Percentiles rank a stretch among this genome's conserved stretches.
Evolutionary conservation across 1,140 invertebrate genomes (phyloP).

Genomic region (Heterodera schachtii): DNA sequence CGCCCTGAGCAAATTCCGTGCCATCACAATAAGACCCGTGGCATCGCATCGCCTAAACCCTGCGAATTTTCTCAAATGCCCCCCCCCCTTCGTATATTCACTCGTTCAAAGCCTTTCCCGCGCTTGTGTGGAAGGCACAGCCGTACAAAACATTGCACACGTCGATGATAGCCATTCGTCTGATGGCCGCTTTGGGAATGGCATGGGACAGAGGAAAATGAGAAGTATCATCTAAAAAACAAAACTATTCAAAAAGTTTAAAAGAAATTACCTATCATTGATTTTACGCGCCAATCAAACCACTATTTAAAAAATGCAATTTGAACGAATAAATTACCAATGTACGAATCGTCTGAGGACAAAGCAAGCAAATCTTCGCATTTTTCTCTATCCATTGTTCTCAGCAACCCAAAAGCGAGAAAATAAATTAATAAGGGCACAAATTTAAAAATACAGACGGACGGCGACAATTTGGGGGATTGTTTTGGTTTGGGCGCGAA

Average conservation of each 20-base stretch:
- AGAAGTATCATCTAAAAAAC: background rate
- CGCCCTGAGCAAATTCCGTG: conserved; percentile 9
- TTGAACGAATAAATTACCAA: background rate
- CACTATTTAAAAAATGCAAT: no score
- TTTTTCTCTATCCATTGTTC: background rate
- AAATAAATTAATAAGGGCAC: no score
- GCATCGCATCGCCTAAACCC: conserved; percentile 21
- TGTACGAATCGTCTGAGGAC: conserved; percentile 23
- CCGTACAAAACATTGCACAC: conserved; percentile 18
- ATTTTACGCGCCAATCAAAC: no score
- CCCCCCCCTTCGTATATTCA: background rate
- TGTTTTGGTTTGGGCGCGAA: no score
- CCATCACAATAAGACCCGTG: conserved; percentile 23
- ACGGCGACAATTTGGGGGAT: no score
- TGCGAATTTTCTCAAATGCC: background rate
- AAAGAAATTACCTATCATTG: no score
- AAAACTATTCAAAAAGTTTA: no score
- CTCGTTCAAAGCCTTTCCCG: conserved; percentile 22
- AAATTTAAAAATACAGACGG: no score
- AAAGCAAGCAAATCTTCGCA: conserved; percentile 22
- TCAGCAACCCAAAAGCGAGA: no score
- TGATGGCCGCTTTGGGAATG: conserved; percentile 16
- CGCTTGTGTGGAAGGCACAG: conserved; percentile 1
- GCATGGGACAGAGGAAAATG: background rate
- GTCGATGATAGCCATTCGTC: conserved; percentile 29